Conservation (phyloP, 2,113 vertebrate genomes). For the Gambusia holbrooki region DNA sequence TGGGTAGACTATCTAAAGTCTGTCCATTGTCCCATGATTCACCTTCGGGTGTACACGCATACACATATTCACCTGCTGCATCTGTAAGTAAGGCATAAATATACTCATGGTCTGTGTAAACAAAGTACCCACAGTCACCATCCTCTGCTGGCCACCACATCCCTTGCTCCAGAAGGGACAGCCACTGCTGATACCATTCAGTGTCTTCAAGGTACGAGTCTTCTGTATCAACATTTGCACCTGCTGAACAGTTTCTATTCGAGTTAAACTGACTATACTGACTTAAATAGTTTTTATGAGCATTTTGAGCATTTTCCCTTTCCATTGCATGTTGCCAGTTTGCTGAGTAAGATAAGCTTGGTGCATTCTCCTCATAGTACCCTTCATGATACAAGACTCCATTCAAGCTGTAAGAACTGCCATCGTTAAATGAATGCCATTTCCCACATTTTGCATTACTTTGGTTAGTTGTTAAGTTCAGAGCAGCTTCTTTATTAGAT, state of each 20-base stretch:
- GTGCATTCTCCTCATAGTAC: slow-evolving; percentile 81
- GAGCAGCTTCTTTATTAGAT: slow-evolving; percentile 57
- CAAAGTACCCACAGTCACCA: slow-evolving; percentile 92
- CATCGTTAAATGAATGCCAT: slow-evolving; percentile 72
- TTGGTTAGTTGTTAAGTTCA: slow-evolving; percentile 78
- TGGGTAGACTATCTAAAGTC: slow-evolving; percentile 72
- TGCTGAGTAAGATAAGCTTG: slow-evolving; percentile 78
- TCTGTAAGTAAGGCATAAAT: slow-evolving; percentile 95
- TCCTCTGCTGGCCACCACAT: slow-evolving; percentile 95
- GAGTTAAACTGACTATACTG: slow-evolving; percentile 67
- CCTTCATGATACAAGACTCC: slow-evolving; percentile 85
- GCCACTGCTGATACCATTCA: slow-evolving; percentile 92
- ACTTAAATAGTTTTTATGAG: slow-evolving; percentile 63
- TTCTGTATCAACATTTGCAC: slow-evolving; percentile 75
- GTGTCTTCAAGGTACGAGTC: slow-evolving; percentile 82
- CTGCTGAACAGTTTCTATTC: slow-evolving; percentile 71
- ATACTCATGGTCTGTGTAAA: slow-evolving; percentile 92
- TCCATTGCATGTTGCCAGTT: slow-evolving; percentile 77
- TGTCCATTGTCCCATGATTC: slow-evolving; percentile 79
- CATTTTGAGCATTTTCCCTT: slow-evolving; percentile 60
- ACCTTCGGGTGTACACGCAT: slow-evolving; percentile 86
- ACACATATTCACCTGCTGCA: slow-evolving; percentile 88
- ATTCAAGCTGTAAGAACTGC: slow-evolving; percentile 79
- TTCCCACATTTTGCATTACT: slow-evolving; percentile 60
- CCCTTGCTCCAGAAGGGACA: slow-evolving; percentile 88